phyloP scores from a whole-genome alignment of 2,888 invertebrate species.

The Athalia rosae region DNA sequence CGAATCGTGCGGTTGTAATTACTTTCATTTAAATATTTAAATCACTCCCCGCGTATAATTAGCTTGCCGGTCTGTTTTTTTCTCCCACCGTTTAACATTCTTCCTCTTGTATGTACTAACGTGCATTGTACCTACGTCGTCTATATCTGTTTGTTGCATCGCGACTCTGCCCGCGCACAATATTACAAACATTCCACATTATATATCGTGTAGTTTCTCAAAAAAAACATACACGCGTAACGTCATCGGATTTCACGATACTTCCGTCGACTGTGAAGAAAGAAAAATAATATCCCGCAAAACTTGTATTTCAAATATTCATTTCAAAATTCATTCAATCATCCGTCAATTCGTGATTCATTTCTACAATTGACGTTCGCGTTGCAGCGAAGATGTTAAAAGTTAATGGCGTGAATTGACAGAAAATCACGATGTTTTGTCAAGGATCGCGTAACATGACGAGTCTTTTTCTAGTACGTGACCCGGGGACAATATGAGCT shows the following conservation, averaged over 20 bases:
- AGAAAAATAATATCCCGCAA: background rate
- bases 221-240: background rate
- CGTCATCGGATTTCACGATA: background rate
- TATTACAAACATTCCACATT: too few relatives aligned
- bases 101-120: slow-evolving; percentile 45
- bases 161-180: background rate
- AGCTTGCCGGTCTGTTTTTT: slow-evolving; percentile 50
- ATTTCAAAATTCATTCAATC: background rate
- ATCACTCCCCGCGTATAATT: slow-evolving; percentile 21
- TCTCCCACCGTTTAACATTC: slow-evolving; percentile 52
- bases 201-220: slow-evolving; percentile 7
- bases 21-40: slow-evolving; percentile 41
- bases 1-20: slow-evolving; percentile 34
- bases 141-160: background rate
- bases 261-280: background rate
- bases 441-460: slow-evolving; percentile 55
- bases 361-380: slow-evolving; percentile 14
- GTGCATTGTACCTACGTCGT: too few relatives aligned
- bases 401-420: slow-evolving; percentile 56
- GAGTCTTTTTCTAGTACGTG: slow-evolving; percentile 58
- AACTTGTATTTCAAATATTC: background rate
- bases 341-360: background rate
- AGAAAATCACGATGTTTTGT: slow-evolving; percentile 53
- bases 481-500: slow-evolving; percentile 58
- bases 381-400: background rate